Percentiles rank a stretch among this genome's conserved stretches.
These are phyloP conservation scores for Diorhabda elongata DNA, from an alignment of 1,140 invertebrate species.

Conservation along the genomic window DNA sequence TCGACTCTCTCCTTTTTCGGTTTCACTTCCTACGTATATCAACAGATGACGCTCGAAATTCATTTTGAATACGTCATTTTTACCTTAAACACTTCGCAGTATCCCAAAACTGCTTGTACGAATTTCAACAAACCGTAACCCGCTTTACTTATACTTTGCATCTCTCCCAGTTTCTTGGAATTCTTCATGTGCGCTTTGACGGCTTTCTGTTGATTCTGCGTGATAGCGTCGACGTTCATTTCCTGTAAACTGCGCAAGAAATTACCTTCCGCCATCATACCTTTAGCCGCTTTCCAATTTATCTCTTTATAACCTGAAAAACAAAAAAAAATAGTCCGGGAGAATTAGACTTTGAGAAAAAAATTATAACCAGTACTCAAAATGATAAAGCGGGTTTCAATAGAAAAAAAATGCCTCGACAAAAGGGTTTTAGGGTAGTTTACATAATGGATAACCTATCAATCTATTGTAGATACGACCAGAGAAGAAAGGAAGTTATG, in stretches of 20 bases:
- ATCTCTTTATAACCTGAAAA: conserved; percentile 64
- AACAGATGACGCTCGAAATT: no score
- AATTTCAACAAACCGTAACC: conserved; percentile 81
- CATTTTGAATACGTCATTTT: no score
- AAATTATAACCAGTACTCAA: no score
- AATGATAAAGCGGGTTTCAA: no score
- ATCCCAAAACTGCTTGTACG: conserved; percentile 78
- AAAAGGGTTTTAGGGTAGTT: no score
- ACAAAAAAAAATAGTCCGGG: background rate
- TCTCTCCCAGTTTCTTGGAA: conserved; percentile 67
- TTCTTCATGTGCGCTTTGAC: conserved; percentile 68
- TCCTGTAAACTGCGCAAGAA: conserved; percentile 76
- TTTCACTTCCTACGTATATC: conserved; percentile 63
- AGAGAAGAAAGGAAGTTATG: no score
- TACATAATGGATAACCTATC: no score
- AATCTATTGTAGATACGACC: no score
- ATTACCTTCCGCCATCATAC: conserved; percentile 84
- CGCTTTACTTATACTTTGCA: conserved; percentile 73
- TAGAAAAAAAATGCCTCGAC: no score
- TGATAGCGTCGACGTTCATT: conserved; percentile 79
- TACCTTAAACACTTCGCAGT: conserved; percentile 71
- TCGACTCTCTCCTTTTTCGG: conserved; percentile 83
- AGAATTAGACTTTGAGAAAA: no score
- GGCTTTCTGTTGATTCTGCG: conserved; percentile 64
- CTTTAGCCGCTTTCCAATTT: conserved; percentile 84